A percentile compares a stretch with the other conserved stretches of the same genome.
Conservation (phyloP, 23 tunicate species). For the Ciona savignyi region DNA sequence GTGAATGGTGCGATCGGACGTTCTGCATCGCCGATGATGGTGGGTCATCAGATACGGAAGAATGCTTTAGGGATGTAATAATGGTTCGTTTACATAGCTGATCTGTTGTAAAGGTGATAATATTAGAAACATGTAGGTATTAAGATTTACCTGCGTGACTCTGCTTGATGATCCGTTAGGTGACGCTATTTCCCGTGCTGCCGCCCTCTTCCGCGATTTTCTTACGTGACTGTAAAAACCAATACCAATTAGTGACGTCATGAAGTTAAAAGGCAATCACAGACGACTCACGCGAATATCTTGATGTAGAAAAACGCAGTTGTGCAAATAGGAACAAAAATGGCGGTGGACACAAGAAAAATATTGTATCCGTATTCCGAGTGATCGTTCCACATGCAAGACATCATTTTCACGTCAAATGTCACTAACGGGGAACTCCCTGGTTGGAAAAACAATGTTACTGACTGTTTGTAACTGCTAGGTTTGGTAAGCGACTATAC, state of each 20-base stretch:
- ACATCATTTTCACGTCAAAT: constrained; percentile 37
- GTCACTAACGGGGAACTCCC: constrained; percentile 11
- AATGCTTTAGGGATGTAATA: background rate
- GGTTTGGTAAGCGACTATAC: no score
- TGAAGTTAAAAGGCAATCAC: background rate
- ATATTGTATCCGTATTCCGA: constrained; percentile 22
- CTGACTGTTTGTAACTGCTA: no score
- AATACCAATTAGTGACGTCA: no score
- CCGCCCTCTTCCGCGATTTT: background rate
- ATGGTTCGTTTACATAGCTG: no score
- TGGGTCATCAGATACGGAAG: background rate
- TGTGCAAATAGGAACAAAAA: constrained; percentile 37
- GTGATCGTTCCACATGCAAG: constrained; percentile 66
- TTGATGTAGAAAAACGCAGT: constrained; percentile 28
- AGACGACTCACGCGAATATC: constrained; percentile 38
- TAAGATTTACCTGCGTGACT: constrained; percentile 14
- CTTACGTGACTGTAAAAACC: constrained; percentile 5
- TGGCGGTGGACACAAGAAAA: constrained; percentile 49
- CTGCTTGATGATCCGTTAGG: constrained; percentile 12
- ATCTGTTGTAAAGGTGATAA: no score
- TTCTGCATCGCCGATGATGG: background rate
- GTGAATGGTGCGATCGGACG: constrained; percentile 41
- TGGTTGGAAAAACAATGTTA: background rate
- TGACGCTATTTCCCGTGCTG: constrained; percentile 16
- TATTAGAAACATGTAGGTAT: background rate